Conservation (phyloP, 2,888 invertebrate genomes). For the Rotaria socialis region DNA sequence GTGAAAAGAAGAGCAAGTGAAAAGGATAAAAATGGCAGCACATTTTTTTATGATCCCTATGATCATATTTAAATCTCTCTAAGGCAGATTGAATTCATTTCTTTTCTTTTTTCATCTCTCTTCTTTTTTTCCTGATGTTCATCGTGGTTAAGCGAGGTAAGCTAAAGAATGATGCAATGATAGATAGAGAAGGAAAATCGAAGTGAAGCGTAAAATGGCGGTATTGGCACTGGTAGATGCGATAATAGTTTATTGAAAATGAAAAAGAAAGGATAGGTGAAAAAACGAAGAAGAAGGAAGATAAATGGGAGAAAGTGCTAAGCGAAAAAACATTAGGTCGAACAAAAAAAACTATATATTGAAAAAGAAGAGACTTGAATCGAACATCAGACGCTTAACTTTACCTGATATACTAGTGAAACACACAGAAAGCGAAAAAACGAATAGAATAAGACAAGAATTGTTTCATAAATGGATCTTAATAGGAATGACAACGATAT, state of each 20-base stretch:
- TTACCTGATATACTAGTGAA: neutral
- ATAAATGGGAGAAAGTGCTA: neutral
- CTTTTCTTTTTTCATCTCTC: neutral
- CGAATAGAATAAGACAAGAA: neutral
- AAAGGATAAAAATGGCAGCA: neutral
- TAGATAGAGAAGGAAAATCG: neutral
- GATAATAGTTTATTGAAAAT: conserved; percentile 26
- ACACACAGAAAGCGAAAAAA: neutral
- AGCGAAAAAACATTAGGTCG: neutral
- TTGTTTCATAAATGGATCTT: too few species aligned
- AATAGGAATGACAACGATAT: too few species aligned
- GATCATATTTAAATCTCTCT: neutral
- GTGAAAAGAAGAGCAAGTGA: neutral
- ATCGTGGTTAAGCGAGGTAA: neutral
- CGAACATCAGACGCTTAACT: conserved; percentile 1
- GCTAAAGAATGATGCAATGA: neutral
- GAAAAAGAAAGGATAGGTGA: neutral
- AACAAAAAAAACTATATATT: neutral
- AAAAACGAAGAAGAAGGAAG: neutral
- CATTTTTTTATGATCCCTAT: neutral
- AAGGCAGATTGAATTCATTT: neutral
- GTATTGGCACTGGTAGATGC: conserved; percentile 1
- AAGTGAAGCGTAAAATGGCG: neutral
- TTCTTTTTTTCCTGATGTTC: neutral
- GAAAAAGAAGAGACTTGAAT: neutral